Percentiles rank a stretch among this genome's conserved stretches.
These are phyloP conservation scores for Tanypteryx hageni DNA, from an alignment of 2,888 invertebrate species.

Conservation along the genomic window DNA sequence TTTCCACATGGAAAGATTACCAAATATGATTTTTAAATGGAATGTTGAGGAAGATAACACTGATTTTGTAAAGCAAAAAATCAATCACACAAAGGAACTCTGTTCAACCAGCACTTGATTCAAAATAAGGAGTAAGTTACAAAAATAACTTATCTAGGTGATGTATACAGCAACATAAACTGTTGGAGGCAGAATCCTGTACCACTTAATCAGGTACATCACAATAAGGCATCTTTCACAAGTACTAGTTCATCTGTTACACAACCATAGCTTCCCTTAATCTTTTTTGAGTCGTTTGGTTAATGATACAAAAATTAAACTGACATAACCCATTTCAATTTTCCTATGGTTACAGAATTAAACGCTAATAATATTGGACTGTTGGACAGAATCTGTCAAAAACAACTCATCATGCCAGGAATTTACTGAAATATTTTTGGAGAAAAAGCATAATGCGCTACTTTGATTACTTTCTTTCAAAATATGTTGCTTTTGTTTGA, in stretches of 20 bases:
- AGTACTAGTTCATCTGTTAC: not conserved
- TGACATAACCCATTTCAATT: too few species aligned
- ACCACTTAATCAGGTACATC: not conserved
- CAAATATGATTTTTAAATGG: not conserved
- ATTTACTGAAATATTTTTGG: too few species aligned
- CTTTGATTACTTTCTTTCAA: too few species aligned
- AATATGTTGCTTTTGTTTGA: too few species aligned
- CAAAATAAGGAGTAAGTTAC: not conserved
- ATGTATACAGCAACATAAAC: not conserved
- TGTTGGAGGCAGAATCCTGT: not conserved
- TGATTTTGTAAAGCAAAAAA: not conserved
- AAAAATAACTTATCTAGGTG: not conserved
- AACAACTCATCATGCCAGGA: too few species aligned
- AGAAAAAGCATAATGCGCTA: too few species aligned
- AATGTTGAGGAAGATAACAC: not conserved
- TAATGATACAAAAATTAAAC: not conserved
- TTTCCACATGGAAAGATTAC: too few species aligned
- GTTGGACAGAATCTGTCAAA: too few species aligned
- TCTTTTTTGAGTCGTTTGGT: not conserved
- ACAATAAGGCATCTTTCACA: not conserved
- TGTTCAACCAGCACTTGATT: not conserved
- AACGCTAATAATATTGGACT: too few species aligned
- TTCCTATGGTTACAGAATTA: too few species aligned
- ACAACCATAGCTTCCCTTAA: not conserved
- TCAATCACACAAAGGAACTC: not conserved